Base-by-base conservation (phyloP, 2,888 invertebrate genomes). In the Gerris lacustris region DNA sequence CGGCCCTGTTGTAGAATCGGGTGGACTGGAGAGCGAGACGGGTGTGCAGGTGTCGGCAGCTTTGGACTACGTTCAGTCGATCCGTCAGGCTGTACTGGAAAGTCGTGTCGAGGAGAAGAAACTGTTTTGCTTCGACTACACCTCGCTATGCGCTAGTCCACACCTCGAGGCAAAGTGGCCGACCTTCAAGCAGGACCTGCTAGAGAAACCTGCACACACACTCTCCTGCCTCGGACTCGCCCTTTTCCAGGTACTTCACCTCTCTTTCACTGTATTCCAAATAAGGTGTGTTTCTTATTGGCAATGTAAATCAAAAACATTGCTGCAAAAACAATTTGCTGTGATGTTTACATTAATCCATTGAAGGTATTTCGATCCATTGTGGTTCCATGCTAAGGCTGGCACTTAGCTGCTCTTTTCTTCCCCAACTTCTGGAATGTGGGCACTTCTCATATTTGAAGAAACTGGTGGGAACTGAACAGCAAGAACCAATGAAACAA, bases 151-250 rank as follows among this genome's bases (percentile, higher is more conserved):
- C 7, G 81, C 80, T 71, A 88, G 91, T 78, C 77, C 80, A 11
- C 82, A 83, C 45, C 85, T 92, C 75, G 78, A 78, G 9, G 79
- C 77, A 11, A 79, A 82, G 17, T 91, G 93, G 90, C 79, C 84
- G 31, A 81, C 82, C n/a, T 85, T 92, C 75, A 80, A 80, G 72
- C 82, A 83, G 66, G 89, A 92, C 76, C 79, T 95, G 64, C 82
- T 83, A 75, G 85, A 86, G 71, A 86, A 85, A 72, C 90, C 94
- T 0, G 85, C 87, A 72, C 82, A 82, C 70, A 86, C 88, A 17
- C 81, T 95, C 67, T 84, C 86, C 70, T 86, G 88, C 71, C 80
- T 94, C 70, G 90, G 90, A 67, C 82, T 91, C 73, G 91, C 92
- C 68, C 87, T 94, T 82, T 89, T 94, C 82, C 88, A 92, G 84